Evolutionary conservation across 1,140 invertebrate species (phyloP), one percentile per base, ranked within the genome.

Genomic region (Drosophila triauraria): DNA sequence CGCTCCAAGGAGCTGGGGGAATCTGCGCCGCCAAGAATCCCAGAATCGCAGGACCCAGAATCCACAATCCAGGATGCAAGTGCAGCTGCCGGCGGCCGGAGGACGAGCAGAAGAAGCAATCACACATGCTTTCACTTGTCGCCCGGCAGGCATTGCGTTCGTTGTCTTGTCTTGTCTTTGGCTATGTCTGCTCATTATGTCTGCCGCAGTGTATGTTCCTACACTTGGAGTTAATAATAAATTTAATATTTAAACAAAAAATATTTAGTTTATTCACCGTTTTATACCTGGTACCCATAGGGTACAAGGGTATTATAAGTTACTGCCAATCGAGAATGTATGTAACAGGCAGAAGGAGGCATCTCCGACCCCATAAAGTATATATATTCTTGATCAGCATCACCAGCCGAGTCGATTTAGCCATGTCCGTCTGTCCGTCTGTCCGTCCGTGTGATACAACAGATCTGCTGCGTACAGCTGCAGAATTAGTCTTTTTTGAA

Each of bases 121-220:
- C 74, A 76, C 71, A 75, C 61, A 78, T 67, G 82, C 74, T 74
- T 74, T 75, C 47, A 64, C 82, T 81, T 75, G 70, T 71, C 67
- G 75, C 64, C 75, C 56, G 47, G 35, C 75, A 77, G 72, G 74
- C 74, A 76, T 53, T 59, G 74, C 74, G 47, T 61, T 51, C 50
- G 57, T 56, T 77, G 74, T 77, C 62, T 77, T 77, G 67, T 72
- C 81, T 82, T 87, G 83, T 80, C 72, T 80, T 81, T 75, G 68
- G 83, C 63, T 67, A 51, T 88, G 77, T 88, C 86, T 88, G 83
- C 84, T 87, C 84, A 87, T 87, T 87, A 87, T 84, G 84, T 75
- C 67, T 60, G 51, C 47, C 38, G 59, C 32, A 48, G 32, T 75
- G 42, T 63, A 35, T 50, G 50, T 56, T 61, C 27, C 40, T 65